phyloP scores from a whole-genome alignment of 2,113 vertebrate genomes.

The Microcebus ravelobensis region DNA sequence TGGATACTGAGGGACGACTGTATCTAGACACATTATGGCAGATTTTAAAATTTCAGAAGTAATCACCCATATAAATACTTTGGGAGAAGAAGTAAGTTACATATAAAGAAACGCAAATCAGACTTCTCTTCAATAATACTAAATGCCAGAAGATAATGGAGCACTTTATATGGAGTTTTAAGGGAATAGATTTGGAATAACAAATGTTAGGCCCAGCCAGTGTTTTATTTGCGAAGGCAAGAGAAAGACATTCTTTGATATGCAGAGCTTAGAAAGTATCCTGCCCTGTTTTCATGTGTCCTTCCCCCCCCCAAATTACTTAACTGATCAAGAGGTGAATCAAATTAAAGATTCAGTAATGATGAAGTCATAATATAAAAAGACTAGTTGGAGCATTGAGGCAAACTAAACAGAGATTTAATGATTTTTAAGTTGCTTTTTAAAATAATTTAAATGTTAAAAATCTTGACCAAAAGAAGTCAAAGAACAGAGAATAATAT shows the following conservation, averaged over 20 bases:
- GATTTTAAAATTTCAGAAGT: constrained; percentile 46
- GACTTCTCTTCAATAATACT: neutral
- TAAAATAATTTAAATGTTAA: constrained; percentile 37
- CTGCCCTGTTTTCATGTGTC: neutral
- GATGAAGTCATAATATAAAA: constrained; percentile 3
- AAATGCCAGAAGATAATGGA: constrained; percentile 13
- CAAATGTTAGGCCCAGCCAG: neutral
- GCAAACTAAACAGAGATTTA: constrained; percentile 26
- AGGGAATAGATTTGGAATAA: neutral
- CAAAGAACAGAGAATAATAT: neutral
- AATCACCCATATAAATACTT: neutral
- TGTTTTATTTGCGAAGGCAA: constrained; percentile 31
- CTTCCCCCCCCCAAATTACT: neutral
- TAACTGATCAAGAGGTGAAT: constrained; percentile 8
- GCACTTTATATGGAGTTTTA: neutral
- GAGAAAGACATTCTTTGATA: constrained; percentile 5
- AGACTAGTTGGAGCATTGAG: constrained; percentile 15
- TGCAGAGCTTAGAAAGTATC: neutral
- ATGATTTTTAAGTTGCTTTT: constrained; percentile 55
- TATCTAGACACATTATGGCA: neutral
- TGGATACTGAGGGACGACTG: neutral
- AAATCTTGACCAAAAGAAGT: constrained; percentile 37
- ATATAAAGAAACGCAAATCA: neutral
- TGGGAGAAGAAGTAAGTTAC: neutral
- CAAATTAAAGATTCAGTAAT: neutral